Conservation (phyloP, 2,113 vertebrate genomes). For the Manacus vitellinus region DNA sequence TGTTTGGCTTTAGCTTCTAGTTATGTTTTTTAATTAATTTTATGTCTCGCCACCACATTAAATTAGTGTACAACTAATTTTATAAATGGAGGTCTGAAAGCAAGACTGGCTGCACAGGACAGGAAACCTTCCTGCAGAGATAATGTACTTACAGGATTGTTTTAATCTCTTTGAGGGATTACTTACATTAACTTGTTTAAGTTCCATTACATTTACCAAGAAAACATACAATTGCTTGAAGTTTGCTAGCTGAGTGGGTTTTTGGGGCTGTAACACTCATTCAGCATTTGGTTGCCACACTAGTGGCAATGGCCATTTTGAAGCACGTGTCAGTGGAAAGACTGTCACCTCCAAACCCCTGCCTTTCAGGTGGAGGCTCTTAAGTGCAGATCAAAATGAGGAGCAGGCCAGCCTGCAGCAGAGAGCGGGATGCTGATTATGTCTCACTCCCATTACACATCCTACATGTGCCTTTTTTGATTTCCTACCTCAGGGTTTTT, state of each 20-base stretch:
- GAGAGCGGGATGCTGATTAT: neutral
- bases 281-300: neutral
- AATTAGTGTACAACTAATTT: slow-evolving; percentile 15
- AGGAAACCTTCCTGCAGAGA: slow-evolving; percentile 27
- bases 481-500: neutral
- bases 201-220: slow-evolving; percentile 30
- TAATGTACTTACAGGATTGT: slow-evolving; percentile 38
- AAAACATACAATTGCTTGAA: neutral
- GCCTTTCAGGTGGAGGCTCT: accelerated
- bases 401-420: neutral
- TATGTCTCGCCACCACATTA: neutral
- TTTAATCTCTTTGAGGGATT: slow-evolving; percentile 51
- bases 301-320: neutral
- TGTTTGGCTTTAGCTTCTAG: neutral
- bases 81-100: slow-evolving; percentile 14
- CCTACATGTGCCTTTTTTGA: neutral
- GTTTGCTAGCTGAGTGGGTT: neutral
- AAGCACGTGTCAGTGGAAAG: accelerated
- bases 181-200: slow-evolving; percentile 21
- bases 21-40: neutral
- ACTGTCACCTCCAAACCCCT: neutral
- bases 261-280: neutral
- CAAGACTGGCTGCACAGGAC: neutral
- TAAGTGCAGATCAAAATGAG: accelerated
- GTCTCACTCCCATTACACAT: neutral